A percentile compares a stretch with the other conserved stretches of the same genome.
phyloP scores from a whole-genome alignment of 2,113 vertebrate species.

The Daboia siamensis region DNA sequence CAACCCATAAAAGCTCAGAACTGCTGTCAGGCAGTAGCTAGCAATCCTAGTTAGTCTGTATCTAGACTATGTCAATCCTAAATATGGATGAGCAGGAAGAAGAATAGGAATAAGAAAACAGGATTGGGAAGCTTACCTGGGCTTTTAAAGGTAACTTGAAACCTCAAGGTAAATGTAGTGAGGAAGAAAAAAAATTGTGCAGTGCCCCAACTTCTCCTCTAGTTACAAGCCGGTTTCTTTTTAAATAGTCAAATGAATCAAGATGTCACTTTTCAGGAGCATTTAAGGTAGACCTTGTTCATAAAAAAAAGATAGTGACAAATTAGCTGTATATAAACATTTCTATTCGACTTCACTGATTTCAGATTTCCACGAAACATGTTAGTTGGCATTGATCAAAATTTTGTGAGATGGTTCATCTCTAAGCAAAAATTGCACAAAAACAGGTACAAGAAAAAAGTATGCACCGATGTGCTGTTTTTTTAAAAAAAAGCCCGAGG shows the following conservation, averaged over 20 bases:
- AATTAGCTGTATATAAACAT: background rate
- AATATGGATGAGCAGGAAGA: background rate
- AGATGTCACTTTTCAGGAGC: background rate
- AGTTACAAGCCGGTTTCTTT: background rate
- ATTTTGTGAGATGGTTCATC: background rate
- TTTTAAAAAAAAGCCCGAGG: background rate
- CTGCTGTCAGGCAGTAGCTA: background rate
- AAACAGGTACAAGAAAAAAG: background rate
- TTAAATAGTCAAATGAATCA: background rate
- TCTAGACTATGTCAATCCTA: background rate
- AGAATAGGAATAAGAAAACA: background rate
- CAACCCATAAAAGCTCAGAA: background rate
- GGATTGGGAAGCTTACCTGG: background rate
- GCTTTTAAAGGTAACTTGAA: background rate
- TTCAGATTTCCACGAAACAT: background rate
- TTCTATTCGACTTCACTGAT: background rate
- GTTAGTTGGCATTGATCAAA: background rate
- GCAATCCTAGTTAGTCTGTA: background rate
- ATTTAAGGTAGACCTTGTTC: background rate
- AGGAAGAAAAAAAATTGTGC: background rate
- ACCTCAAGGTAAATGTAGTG: background rate
- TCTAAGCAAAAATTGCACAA: background rate
- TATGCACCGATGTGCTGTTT: background rate
- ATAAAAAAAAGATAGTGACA: background rate
- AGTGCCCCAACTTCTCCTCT: background rate